phyloP scores from a whole-genome alignment of 2,888 invertebrate species.

The Tuta absoluta region DNA sequence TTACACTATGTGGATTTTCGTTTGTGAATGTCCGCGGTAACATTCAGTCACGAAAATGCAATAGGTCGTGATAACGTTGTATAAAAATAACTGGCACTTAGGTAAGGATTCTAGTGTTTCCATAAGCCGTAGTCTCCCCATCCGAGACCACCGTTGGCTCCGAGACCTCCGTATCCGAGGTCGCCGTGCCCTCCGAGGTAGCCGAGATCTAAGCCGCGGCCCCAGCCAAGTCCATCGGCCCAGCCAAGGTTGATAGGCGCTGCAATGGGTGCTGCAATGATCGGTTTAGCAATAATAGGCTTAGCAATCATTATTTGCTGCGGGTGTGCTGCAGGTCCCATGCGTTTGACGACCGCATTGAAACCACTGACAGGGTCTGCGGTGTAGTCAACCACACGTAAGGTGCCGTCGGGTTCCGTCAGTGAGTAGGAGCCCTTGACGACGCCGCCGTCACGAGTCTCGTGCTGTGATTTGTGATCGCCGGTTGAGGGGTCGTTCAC shows the following conservation, averaged over 20 bases:
- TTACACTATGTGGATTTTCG: slow-evolving; percentile 40
- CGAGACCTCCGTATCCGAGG: slow-evolving; percentile 21
- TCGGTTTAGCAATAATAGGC: slow-evolving; percentile 28
- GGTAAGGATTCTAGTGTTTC: slow-evolving; percentile 42
- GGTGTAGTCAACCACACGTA: slow-evolving; percentile 69
- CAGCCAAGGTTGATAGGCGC: slow-evolving; percentile 22
- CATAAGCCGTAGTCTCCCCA: slow-evolving; percentile 31
- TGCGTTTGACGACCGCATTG: slow-evolving; percentile 72
- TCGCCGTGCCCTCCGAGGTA: slow-evolving; percentile 27
- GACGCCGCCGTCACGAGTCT: slow-evolving; percentile 68
- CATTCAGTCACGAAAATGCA: slow-evolving; percentile 40
- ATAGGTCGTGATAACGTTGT: slow-evolving; percentile 36
- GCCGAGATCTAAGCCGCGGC: slow-evolving; percentile 14
- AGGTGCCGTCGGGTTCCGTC: slow-evolving; percentile 71
- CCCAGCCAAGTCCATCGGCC: background rate
- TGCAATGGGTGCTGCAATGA: slow-evolving; percentile 31
- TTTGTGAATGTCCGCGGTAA: slow-evolving; percentile 32
- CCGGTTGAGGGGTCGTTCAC: slow-evolving; percentile 74
- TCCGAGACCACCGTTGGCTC: slow-evolving; percentile 29
- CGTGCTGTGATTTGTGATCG: slow-evolving; percentile 72
- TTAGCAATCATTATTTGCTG: slow-evolving; percentile 39
- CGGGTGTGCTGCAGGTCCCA: slow-evolving; percentile 66
- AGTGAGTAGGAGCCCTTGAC: slow-evolving; percentile 75
- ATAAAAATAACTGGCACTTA: slow-evolving; percentile 3
- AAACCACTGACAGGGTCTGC: slow-evolving; percentile 69